Conservation (phyloP, 2,797 vertebrate genomes). For the Acrossocheilus fasciatus region DNA sequence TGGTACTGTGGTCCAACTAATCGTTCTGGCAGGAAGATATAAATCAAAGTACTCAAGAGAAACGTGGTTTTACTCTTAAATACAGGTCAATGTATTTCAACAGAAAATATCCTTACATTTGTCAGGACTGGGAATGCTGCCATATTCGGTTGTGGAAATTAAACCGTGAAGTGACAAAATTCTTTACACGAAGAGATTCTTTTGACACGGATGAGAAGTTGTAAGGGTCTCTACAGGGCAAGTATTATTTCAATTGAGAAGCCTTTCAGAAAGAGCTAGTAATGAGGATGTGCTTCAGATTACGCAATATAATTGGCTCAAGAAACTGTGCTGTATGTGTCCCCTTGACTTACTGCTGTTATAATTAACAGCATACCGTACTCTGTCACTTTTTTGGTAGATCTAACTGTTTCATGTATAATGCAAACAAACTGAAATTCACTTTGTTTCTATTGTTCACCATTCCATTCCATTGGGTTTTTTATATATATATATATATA, state of each 20-base stretch:
- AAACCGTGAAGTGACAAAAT: conserved; percentile 1
- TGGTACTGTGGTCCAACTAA: conserved; percentile 13
- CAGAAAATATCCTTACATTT: background rate
- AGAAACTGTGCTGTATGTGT: background rate
- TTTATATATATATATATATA: no score
- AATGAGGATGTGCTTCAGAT: conserved; percentile 29
- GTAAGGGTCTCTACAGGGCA: conserved; percentile 4
- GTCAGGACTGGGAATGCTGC: conserved; percentile 4
- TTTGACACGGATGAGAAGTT: conserved; percentile 3
- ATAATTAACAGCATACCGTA: conserved; percentile 7
- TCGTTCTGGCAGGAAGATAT: background rate
- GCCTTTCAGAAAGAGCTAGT: conserved; percentile 7
- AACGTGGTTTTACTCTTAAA: conserved; percentile 14
- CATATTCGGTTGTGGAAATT: conserved; percentile 5
- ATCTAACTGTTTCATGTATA: background rate
- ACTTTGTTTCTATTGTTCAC: background rate
- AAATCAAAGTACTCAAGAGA: conserved; percentile 12
- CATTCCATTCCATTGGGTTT: background rate
- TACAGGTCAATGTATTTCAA: conserved; percentile 4
- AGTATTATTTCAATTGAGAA: background rate
- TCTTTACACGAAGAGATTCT: background rate
- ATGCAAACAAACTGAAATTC: background rate
- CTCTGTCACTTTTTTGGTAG: background rate
- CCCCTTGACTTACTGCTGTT: background rate
- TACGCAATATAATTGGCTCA: conserved; percentile 2